Base-by-base conservation (phyloP, 2,888 invertebrate genomes). In the Meiosimyza decipiens region DNA sequence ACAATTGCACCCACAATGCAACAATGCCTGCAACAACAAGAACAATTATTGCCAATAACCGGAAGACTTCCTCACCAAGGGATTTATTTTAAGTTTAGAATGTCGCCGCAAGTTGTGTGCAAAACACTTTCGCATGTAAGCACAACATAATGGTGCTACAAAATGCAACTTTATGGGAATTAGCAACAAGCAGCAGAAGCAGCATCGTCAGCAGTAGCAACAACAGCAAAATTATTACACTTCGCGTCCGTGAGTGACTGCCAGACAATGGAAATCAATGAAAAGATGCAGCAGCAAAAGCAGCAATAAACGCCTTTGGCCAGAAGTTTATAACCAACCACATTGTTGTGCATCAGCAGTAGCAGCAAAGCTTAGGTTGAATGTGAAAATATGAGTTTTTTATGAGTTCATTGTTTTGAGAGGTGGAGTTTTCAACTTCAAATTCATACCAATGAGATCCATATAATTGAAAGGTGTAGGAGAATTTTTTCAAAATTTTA, bases 251-350 rank as follows among this genome's bases (percentile, higher is more conserved):
- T 18, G 22, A 49, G 22, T 57, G 69, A 71, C 64, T 60, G 73
- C 28, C 66, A 65, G 63, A 40, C 40, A 40, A 40, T 40, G 40
- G 40, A 40, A 40, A 40, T 40, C 40, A 40, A 40, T 40, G 40
- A 40, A 40, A 40, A 40, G 40, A 9, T 72, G 74, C 68, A 52
- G 54, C 66, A 66, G 57, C 72, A 69, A n/a, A n/a, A n/a, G 64
- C 76, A 47, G 76, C 82, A 82, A 77, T 78, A 81, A 81, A 81
- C 81, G 80, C 78, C 80, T 81, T 77, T 73, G 80, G 80, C 74
- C 82, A 69, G 77, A 76, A 75, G 71, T 75, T 73, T 28, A 28
- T 28, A 28, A 28, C 2, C 28, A 28, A 3, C 28, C 2, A 3
- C 28, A 28, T 28, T 28, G 28, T 28, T 77, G 40, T 40, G 9